phyloP scores from a whole-genome alignment of 1,140 invertebrate species.

The Phthorimaea operculella region DNA sequence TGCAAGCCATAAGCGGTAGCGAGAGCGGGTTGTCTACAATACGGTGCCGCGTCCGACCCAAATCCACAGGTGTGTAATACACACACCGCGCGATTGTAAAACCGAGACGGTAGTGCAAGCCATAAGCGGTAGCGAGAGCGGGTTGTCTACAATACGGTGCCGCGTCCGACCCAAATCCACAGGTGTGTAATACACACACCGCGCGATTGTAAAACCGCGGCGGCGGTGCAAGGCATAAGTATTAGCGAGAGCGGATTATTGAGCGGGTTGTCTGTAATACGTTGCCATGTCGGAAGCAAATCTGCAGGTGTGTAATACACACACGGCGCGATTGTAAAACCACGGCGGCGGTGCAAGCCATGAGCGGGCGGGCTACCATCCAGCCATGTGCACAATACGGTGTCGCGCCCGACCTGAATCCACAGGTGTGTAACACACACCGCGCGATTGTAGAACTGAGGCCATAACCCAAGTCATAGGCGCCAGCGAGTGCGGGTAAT shows the following conservation, averaged over 20 bases:
- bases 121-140: background rate
- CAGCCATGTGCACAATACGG: background rate
- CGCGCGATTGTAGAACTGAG: background rate
- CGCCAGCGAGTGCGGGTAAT: background rate
- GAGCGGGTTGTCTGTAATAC: background rate
- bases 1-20: background rate
- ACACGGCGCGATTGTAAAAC: background rate
- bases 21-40: background rate
- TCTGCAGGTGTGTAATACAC: slow-evolving; percentile 2
- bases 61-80: slow-evolving; percentile 3
- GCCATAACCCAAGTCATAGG: background rate
- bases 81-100: background rate
- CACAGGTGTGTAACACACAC: background rate
- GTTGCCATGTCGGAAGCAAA: background rate
- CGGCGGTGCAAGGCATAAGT: background rate
- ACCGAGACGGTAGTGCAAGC: background rate
- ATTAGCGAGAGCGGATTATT: background rate
- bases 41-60: slow-evolving; percentile 3
- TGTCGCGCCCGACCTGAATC: background rate
- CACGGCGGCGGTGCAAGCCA: background rate
- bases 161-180: too few species aligned
- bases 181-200: too few species aligned
- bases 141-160: background rate
- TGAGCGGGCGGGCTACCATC: background rate
- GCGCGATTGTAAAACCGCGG: background rate